These are phyloP conservation scores for Perizoma flavofasciatum DNA, from an alignment of 2,888 invertebrate genomes.

Conservation along the genomic window DNA sequence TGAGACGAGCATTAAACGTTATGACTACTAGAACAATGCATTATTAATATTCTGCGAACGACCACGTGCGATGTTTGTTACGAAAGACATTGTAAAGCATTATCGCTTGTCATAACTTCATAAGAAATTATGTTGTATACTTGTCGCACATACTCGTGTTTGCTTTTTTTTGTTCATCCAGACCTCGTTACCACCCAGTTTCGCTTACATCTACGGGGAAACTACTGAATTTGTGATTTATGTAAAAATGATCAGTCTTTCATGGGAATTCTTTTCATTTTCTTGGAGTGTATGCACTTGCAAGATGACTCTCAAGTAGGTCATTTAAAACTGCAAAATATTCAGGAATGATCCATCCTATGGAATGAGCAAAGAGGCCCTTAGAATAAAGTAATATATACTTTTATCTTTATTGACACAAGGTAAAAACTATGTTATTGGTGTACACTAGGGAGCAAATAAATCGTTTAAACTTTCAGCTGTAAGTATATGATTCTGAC, in stretches of 20 bases:
- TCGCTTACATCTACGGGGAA: conserved; percentile 4
- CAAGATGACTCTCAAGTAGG: background rate
- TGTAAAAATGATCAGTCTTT: background rate
- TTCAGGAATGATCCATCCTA: too few relatives aligned
- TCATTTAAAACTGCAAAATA: too few relatives aligned
- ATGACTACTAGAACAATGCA: conserved; percentile 33
- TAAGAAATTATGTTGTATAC: conserved; percentile 1
- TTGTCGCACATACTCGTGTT: conserved; percentile 12
- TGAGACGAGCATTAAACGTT: conserved; percentile 26
- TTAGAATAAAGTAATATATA: too few relatives aligned
- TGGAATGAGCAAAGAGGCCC: too few relatives aligned
- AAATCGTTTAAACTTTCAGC: background rate
- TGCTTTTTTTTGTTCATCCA: conserved; percentile 21
- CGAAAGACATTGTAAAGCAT: conserved; percentile 20
- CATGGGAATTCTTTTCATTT: background rate
- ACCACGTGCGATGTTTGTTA: conserved; percentile 20
- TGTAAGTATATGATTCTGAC: too few relatives aligned
- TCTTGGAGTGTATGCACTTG: background rate
- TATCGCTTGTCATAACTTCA: conserved; percentile 23
- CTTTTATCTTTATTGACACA: conserved; percentile 12
- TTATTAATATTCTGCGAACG: conserved; percentile 39
- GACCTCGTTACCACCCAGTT: conserved; percentile 9
- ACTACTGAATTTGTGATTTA: background rate
- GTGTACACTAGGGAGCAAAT: conserved; percentile 15
- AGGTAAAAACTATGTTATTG: conserved; percentile 45